phyloP scores from a whole-genome alignment of 2,797 vertebrate genomes.

The Gymnoscopelus braueri region DNA sequence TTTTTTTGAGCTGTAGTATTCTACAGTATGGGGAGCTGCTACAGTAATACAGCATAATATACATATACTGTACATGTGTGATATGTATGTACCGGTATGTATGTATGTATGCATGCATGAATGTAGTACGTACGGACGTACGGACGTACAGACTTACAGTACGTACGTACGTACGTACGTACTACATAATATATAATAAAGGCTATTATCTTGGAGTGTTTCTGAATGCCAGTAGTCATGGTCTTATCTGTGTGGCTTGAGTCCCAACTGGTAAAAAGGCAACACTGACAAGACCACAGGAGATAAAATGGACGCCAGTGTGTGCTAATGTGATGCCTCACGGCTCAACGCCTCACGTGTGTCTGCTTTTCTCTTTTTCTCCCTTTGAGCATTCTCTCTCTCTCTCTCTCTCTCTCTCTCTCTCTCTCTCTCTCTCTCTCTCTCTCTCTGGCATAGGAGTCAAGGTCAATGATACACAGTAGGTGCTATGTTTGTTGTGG shows the following conservation, averaged over 20 bases:
- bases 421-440: conserved; percentile 77
- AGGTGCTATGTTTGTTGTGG: conserved; percentile 84
- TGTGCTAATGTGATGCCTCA: conserved; percentile 80
- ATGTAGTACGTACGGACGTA: too few relatives aligned
- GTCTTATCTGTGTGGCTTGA: conserved; percentile 50
- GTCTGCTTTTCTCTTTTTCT: conserved; percentile 62
- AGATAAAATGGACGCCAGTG: conserved; percentile 82
- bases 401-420: conserved; percentile 77
- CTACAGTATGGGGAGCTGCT: too few relatives aligned
- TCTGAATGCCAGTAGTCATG: too few relatives aligned
- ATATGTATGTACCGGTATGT: too few relatives aligned
- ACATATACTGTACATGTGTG: too few relatives aligned
- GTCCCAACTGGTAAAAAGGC: conserved; percentile 81
- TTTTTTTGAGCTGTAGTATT: too few relatives aligned
- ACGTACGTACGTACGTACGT: too few relatives aligned
- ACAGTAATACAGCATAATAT: too few relatives aligned
- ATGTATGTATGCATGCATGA: too few relatives aligned
- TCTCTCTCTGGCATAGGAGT: conserved; percentile 70
- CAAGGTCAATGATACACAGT: conserved; percentile 84
- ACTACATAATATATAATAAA: too few relatives aligned
- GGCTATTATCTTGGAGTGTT: too few relatives aligned
- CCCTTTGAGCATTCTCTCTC: conserved; percentile 39
- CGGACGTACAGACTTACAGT: too few relatives aligned
- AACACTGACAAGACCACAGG: conserved; percentile 82
- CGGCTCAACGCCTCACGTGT: conserved; percentile 70